These are phyloP conservation scores for Tadarida brasiliensis DNA, from an alignment of 2,797 vertebrate genomes.

Conservation along the genomic window DNA sequence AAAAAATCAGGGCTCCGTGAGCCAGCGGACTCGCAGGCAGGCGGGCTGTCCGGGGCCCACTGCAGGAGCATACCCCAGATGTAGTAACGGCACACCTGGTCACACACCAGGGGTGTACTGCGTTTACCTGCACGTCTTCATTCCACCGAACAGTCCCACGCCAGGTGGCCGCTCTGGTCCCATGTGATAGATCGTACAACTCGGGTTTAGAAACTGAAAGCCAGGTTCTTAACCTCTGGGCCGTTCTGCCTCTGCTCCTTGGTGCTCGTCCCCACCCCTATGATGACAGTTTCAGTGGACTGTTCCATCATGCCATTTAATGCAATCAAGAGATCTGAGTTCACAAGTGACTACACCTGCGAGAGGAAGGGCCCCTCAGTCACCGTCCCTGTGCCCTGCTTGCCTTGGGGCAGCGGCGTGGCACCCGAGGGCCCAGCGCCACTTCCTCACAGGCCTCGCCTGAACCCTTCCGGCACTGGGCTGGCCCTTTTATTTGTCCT, in stretches of 20 bases:
- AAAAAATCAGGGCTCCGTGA: not conserved
- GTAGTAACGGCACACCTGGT: fast-evolving
- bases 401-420: fast-evolving
- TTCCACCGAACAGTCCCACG: not conserved
- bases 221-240: not conserved
- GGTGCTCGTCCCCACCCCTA: not conserved
- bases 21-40: not conserved
- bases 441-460: not conserved
- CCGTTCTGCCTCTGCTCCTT: not conserved
- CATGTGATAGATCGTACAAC: not conserved
- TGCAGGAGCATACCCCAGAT: not conserved
- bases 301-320: not conserved
- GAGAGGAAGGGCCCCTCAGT: not conserved
- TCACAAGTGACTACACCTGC: not conserved
- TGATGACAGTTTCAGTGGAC: not conserved
- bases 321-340: not conserved
- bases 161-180: not conserved
- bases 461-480: fast-evolving
- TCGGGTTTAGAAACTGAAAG: not conserved
- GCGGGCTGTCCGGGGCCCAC: too few relatives aligned
- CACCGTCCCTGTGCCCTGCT: not conserved
- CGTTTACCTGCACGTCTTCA: not conserved
- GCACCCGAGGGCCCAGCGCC: not conserved
- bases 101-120: fast-evolving
- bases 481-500: not conserved